Evolutionary conservation across 23 tunicate genomes (phyloP).

Genomic region (Pegea sp.): DNA sequence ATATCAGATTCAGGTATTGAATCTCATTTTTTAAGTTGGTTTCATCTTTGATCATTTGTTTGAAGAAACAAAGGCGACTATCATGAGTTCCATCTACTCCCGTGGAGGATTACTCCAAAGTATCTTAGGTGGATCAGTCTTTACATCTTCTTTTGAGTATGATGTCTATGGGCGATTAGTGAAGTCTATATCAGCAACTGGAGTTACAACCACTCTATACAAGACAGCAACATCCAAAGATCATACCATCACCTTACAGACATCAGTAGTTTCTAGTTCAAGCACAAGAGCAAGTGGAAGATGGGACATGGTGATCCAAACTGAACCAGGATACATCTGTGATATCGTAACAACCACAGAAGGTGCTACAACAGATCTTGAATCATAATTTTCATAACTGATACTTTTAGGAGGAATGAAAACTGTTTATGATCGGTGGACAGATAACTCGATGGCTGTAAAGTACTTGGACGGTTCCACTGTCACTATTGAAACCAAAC

Average conservation of each 20-base stretch:
- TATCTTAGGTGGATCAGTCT: no score
- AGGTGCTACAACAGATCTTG: conserved; percentile 7
- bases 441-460: conserved; percentile 77
- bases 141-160: no score
- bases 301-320: conserved; percentile 50
- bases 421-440: conserved; percentile 19
- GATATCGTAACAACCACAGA: conserved; percentile 76
- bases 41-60: no score
- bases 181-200: conserved; percentile 54
- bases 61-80: no score
- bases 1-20: no score
- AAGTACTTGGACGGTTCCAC: conserved; percentile 61
- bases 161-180: conserved; percentile 59
- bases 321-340: conserved; percentile 75
- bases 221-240: conserved; percentile 15
- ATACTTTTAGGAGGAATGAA: background rate
- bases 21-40: no score
- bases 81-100: no score
- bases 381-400: background rate
- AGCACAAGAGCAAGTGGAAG: conserved; percentile 13
- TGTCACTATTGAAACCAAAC: conserved; percentile 60
- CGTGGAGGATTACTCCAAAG: no score
- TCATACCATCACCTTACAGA: conserved; percentile 44
- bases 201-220: conserved; percentile 51
- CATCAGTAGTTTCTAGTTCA: conserved; percentile 30